Percentiles rank a stretch among this genome's conserved stretches.
Conservation (phyloP, 2,113 vertebrate species). For the Pachycephala philippinensis region DNA sequence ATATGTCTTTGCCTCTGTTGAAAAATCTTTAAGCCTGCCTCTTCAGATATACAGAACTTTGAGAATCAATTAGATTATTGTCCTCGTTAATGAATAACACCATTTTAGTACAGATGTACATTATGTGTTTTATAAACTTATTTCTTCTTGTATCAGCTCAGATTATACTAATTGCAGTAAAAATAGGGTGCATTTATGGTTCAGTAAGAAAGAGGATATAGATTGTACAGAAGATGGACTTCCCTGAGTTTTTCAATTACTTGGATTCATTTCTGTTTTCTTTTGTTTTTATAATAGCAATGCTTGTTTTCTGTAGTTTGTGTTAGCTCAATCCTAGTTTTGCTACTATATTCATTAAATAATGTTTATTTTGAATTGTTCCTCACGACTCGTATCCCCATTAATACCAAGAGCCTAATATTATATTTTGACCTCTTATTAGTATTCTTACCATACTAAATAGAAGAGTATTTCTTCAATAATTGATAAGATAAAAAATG, state of each 20-base stretch:
- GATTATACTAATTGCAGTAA: background rate
- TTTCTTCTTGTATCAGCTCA: background rate
- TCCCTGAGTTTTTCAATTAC: background rate
- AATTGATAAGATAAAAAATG: conserved; percentile 67
- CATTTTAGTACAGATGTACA: background rate
- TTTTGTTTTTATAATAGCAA: background rate
- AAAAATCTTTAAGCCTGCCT: background rate
- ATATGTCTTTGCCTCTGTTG: background rate
- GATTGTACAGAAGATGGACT: background rate
- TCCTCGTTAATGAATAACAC: background rate
- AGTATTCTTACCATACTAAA: conserved; percentile 20
- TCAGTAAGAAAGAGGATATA: background rate
- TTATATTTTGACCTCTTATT: conserved; percentile 23
- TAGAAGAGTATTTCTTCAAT: conserved; percentile 47
- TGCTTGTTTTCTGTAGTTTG: background rate
- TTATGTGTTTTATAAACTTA: background rate
- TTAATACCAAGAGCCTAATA: background rate
- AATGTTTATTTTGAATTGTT: background rate
- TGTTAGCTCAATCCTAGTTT: background rate
- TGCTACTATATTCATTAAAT: background rate
- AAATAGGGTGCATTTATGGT: background rate
- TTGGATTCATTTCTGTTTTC: background rate
- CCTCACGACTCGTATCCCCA: background rate
- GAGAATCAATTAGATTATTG: background rate
- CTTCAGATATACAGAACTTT: background rate